phyloP scores from a whole-genome alignment of 1,140 invertebrate species.

The Orius insidiosus region DNA sequence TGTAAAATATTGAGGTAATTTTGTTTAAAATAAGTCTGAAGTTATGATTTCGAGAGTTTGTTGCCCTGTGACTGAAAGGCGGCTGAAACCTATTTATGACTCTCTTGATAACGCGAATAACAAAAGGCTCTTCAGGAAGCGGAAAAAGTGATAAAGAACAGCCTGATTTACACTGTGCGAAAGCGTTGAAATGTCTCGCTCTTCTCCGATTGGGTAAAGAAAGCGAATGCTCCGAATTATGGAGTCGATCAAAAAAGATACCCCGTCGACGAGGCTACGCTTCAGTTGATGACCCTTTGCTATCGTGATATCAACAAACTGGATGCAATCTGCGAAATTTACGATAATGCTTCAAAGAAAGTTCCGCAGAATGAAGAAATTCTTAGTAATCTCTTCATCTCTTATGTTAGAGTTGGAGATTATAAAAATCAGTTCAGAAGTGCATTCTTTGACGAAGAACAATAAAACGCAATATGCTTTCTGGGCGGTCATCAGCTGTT shows the following conservation, averaged over 20 bases:
- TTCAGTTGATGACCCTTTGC: conserved; percentile 91
- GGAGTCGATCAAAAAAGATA: conserved; percentile 57
- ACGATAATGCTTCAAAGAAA: conserved; percentile 70
- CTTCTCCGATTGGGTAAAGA: conserved; percentile 68
- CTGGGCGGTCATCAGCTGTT: conserved; percentile 91
- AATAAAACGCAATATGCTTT: conserved; percentile 95
- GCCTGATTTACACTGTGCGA: conserved; percentile 71
- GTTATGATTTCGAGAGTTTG: too few relatives aligned
- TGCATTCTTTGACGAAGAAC: conserved; percentile 75
- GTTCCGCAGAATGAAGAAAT: conserved; percentile 82
- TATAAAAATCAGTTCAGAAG: conserved; percentile 81
- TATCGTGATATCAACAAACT: conserved; percentile 81
- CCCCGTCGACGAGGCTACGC: conserved; percentile 79
- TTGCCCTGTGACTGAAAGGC: conserved; percentile 55
- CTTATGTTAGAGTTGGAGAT: conserved; percentile 80
- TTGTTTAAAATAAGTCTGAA: too few relatives aligned
- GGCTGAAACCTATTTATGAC: conserved; percentile 84
- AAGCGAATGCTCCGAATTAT: conserved; percentile 57
- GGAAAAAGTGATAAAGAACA: conserved; percentile 91
- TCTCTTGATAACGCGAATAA: conserved; percentile 90
- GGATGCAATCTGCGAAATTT: conserved; percentile 70
- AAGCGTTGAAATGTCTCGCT: conserved; percentile 76
- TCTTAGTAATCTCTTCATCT: conserved; percentile 86
- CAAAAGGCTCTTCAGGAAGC: conserved; percentile 94
- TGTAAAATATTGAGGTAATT: too few relatives aligned